Base-by-base conservation (phyloP, 2,797 vertebrate genomes). In the Heteromormyrus szaboi region DNA sequence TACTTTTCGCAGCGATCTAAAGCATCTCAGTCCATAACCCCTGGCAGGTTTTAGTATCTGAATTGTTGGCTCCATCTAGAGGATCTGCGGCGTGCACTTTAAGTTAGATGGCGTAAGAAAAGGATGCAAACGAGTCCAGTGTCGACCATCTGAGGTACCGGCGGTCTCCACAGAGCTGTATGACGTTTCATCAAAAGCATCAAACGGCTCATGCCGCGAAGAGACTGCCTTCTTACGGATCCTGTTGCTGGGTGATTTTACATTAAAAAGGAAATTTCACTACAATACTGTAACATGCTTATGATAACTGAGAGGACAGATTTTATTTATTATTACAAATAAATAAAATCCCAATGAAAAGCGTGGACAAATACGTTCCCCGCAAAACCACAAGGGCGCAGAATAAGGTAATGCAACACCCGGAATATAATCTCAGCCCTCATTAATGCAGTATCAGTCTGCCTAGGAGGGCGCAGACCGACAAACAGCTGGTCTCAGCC, bases 31-130 rank as follows among this genome's bases (percentile, higher is more conserved):
- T 17, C 7, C 5, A 79, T 17, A 44, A 79, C 2, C 12, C 72
- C 14, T 6, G 29, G 7, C 6, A 79, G 68, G 14, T 79, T 79
- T 79, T 44, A 19, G 72, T 44, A 79, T 44, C 72, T 44, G 17
- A 37, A 79, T 79, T 79, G 12, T 17, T 79, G 76, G 37, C 76
- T 81, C 76, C 76, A 81, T 81, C 76, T 81, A 81, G 76, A 81
- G 76, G 37, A 79, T 79, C 37, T 44, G 72, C 19, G 17, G 76
- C 76, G 7, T 3, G 19, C 37, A 46, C 2, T 19, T 81, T 8
- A 81, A 81, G 12, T 37, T 17, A 72, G 12, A 72, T 11, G 65
- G 33, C 33, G 33, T 17, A 33, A 72, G 4, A 37, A 72, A 72
- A 72, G 14, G 29, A 81, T 46, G 76, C 76, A 81, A 46, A 81